Conservation (phyloP, 1,140 invertebrate species). For the Papilio glaucus region DNA sequence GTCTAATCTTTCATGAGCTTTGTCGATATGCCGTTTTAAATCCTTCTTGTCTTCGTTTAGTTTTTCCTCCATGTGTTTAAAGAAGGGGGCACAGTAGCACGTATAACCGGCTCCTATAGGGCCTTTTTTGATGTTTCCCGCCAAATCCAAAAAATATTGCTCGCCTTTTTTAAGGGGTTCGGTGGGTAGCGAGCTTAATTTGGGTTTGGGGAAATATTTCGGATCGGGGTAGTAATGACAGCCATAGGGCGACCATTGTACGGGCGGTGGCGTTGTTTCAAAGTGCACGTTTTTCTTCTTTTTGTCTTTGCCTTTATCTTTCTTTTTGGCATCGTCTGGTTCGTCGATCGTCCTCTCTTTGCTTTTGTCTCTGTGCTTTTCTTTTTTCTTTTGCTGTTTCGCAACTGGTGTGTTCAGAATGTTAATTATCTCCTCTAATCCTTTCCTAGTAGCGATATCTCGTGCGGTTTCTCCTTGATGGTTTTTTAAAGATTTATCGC, state of each 20-base stretch:
- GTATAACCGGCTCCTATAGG: conserved; percentile 94
- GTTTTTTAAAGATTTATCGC: conserved; percentile 91
- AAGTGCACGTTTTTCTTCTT: conserved; percentile 82
- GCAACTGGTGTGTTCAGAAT: conserved; percentile 87
- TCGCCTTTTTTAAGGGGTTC: conserved; percentile 94
- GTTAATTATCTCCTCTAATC: conserved; percentile 91
- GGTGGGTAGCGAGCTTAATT: conserved; percentile 92
- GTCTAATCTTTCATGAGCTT: conserved; percentile 91
- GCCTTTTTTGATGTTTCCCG: conserved; percentile 98
- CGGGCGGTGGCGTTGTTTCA: conserved; percentile 69
- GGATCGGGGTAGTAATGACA: conserved; percentile 94
- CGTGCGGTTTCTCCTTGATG: conserved; percentile 96
- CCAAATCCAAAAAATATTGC: conserved; percentile 97
- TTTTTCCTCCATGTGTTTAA: conserved; percentile 93
- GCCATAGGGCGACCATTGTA: conserved; percentile 93
- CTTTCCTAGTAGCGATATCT: conserved; percentile 95
- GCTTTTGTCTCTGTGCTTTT: conserved; percentile 80
- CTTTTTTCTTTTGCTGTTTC: conserved; percentile 80
- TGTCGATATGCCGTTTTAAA: conserved; percentile 92
- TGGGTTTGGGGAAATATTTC: conserved; percentile 92
- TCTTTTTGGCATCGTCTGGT: conserved; percentile 74
- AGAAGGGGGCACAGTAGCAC: conserved; percentile 91
- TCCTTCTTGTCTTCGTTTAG: conserved; percentile 93
- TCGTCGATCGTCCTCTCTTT: conserved; percentile 74
- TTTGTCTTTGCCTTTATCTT: conserved; percentile 79